Conservation (phyloP, 2,888 invertebrate species). For the Ellobium chinense region DNA sequence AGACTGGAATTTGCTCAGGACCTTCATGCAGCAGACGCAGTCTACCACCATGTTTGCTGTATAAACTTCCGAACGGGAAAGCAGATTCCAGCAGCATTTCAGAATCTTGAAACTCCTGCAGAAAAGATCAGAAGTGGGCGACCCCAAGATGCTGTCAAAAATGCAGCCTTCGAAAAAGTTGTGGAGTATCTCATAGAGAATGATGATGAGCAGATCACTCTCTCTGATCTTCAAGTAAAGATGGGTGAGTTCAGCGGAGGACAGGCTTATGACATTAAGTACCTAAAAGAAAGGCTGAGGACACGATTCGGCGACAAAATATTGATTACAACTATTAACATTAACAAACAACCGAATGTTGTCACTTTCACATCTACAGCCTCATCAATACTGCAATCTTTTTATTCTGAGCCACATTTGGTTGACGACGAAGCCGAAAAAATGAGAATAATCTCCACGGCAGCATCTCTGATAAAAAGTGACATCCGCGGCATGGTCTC, state of each 20-base stretch:
- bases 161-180: neutral
- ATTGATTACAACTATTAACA: neutral
- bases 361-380: neutral
- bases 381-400: neutral
- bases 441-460: neutral
- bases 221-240: neutral
- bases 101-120: no score
- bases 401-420: neutral
- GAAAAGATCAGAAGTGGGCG: no score
- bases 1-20: neutral
- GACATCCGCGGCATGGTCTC: neutral
- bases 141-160: neutral
- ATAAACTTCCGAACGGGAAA: constrained; percentile 1
- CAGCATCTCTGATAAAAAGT: neutral
- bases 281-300: neutral
- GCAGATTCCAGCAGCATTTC: neutral
- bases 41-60: neutral
- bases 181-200: neutral
- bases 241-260: neutral
- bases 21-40: constrained; percentile 8
- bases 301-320: neutral
- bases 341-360: neutral
- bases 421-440: neutral
- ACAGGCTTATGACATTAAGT: neutral
- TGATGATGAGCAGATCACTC: neutral